phyloP scores from a whole-genome alignment of 2,888 invertebrate genomes.

The Drosophila pseudotalamancana region DNA sequence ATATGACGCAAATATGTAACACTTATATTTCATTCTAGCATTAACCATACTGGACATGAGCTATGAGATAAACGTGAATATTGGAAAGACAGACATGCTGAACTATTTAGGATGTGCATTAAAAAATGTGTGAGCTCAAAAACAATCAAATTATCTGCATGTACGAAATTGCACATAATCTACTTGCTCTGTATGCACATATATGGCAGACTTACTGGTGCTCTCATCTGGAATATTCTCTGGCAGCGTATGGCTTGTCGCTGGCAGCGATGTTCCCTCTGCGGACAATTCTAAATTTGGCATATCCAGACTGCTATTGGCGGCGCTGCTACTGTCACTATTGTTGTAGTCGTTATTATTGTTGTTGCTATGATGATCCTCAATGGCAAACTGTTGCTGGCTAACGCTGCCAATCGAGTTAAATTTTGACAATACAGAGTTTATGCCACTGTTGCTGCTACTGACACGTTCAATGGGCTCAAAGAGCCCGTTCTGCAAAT shows the following conservation, averaged over 20 bases:
- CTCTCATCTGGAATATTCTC: slow-evolving; percentile 74
- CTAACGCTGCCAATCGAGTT: slow-evolving; percentile 2
- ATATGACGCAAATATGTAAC: too few species aligned
- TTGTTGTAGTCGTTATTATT: background rate
- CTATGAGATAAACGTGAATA: too few species aligned
- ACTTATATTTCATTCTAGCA: too few species aligned
- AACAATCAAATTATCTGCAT: too few species aligned
- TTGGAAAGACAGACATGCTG: too few species aligned
- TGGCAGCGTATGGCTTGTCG: slow-evolving; percentile 23
- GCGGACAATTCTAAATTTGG: slow-evolving; percentile 49
- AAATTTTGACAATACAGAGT: slow-evolving; percentile 17
- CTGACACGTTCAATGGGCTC: slow-evolving; percentile 55
- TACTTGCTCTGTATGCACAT: too few species aligned
- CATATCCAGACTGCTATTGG: slow-evolving; percentile 40
- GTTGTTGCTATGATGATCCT: background rate
- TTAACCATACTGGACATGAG: too few species aligned
- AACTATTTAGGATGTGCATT: too few species aligned
- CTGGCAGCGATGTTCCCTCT: slow-evolving; percentile 10
- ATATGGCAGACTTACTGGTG: slow-evolving; percentile 73
- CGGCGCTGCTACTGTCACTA: background rate
- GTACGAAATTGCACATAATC: too few species aligned
- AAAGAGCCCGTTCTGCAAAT: slow-evolving; percentile 70
- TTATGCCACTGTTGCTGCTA: slow-evolving; percentile 11
- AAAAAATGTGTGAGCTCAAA: too few species aligned
- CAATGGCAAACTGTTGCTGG: background rate